Base-by-base conservation (phyloP, 2,888 invertebrate species). In the Lithophane socia region DNA sequence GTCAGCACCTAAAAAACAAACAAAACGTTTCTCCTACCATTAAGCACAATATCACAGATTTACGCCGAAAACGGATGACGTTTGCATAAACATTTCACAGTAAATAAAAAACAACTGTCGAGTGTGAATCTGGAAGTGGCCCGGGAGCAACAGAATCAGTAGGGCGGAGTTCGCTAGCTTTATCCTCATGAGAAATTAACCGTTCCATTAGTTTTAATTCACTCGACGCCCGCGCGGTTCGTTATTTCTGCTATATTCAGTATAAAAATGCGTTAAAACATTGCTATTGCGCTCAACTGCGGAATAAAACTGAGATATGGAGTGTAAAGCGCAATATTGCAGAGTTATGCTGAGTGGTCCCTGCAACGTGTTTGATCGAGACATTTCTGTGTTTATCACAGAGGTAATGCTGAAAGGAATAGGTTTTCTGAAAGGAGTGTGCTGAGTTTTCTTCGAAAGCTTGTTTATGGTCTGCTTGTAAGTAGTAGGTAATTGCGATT, bases 141-240 rank as follows among this genome's bases (percentile, higher is more conserved):
- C n/a, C 54, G 73, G 68, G 80, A 80, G 80, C 75, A 71, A 77
- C 91, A 90, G 89, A 91, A 92, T 92, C 92, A 90, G 92, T 89
- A 90, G 91, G 90, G 92, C 90, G 90, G 92, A 92, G 92, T 91
- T 92, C 88, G 87, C 88, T 86, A 92, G 93, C 92, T 94, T 94
- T 94, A 95, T 95, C 92, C 96, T 96, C 96, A 94, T 95, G 96
- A 96, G 96, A 96, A 96, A 96, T 96, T 96, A 96, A 95, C 94
- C 92, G 95, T 94, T 95, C 96, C 96, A 96, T 96, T 96, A 96
- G 95, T 96, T 96, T 96, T 96, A 96, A 96, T 96, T 96, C 95
- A 95, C 95, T 94, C 92, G 93, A 91, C 93, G 91, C 92, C 91
- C 92, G 91, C 91, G 92, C 91, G 91, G 89, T 94, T 94, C 94